Evolutionary conservation across 2,888 invertebrate genomes (phyloP).

Genomic region (Neoaliturus tenellus): DNA sequence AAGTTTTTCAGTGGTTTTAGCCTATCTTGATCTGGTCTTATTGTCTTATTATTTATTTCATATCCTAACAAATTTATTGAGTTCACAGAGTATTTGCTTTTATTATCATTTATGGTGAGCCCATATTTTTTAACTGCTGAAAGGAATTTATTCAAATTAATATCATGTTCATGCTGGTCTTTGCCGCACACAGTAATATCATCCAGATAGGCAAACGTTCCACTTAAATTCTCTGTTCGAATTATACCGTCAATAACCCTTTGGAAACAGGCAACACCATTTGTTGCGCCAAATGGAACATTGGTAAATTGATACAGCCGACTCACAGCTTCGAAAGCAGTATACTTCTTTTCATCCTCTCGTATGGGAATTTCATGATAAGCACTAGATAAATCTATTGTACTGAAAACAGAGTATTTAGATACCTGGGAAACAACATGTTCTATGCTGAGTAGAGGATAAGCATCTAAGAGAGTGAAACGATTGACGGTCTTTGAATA

Average conservation of each 20-base stretch:
- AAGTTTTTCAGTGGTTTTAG: constrained; percentile 1
- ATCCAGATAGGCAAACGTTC: constrained; percentile 1
- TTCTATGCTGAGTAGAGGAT: constrained; percentile 60
- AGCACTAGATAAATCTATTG: background rate
- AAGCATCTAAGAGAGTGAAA: constrained; percentile 54
- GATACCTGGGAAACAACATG: constrained; percentile 44
- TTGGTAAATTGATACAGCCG: constrained; percentile 60
- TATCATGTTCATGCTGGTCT: background rate
- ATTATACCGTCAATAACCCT: constrained; percentile 49
- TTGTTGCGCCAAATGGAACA: constrained; percentile 61
- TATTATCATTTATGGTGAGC: constrained; percentile 53
- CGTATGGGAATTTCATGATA: background rate
- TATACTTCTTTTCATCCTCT: too few species aligned
- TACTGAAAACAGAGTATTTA: background rate
- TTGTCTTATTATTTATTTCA: background rate
- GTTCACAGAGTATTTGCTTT: constrained; percentile 44
- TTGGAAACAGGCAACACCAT: constrained; percentile 60
- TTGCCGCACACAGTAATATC: background rate
- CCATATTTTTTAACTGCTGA: constrained; percentile 55
- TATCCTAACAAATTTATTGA: constrained; percentile 18
- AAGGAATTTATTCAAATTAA: constrained; percentile 38
- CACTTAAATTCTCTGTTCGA: background rate
- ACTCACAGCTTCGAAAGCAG: too few species aligned
- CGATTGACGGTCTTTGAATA: background rate
- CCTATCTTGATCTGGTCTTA: background rate